Evolutionary conservation across 2,797 vertebrate species (phyloP).

Genomic region (Muscicapa comitata): DNA sequence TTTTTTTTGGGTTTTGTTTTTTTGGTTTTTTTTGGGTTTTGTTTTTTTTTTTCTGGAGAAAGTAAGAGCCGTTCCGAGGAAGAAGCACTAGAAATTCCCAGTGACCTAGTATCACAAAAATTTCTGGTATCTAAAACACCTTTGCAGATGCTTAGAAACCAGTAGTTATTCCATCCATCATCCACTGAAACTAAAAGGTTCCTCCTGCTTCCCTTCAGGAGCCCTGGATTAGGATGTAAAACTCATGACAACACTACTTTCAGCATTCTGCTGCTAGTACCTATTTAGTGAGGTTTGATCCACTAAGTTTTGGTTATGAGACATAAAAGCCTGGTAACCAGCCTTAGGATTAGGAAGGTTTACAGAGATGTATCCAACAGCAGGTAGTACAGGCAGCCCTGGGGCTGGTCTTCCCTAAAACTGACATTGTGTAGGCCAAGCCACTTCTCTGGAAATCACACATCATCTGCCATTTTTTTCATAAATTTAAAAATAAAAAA

Average conservation of each 20-base stretch:
- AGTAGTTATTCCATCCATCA: not conserved
- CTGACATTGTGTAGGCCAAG: not conserved
- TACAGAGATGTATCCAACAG: not conserved
- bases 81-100: not conserved
- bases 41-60: not conserved
- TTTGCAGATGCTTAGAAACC: not conserved
- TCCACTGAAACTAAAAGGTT: not conserved
- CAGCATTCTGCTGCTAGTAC: not conserved
- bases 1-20: too few relatives aligned
- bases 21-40: too few relatives aligned
- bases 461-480: not conserved
- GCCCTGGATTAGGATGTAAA: not conserved
- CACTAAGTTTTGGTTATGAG: not conserved
- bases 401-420: not conserved
- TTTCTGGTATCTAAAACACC: not conserved
- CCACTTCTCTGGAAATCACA: not conserved
- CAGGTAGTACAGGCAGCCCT: not conserved
- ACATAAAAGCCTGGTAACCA: not conserved
- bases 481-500: not conserved
- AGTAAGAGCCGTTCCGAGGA: not conserved
- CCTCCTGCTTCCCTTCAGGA: not conserved
- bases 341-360: not conserved
- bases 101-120: not conserved
- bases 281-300: not conserved
- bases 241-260: not conserved